Evolutionary conservation across 2,888 invertebrate species (phyloP), one percentile per base, ranked within the genome.

Genomic region (Hesperia comma): DNA sequence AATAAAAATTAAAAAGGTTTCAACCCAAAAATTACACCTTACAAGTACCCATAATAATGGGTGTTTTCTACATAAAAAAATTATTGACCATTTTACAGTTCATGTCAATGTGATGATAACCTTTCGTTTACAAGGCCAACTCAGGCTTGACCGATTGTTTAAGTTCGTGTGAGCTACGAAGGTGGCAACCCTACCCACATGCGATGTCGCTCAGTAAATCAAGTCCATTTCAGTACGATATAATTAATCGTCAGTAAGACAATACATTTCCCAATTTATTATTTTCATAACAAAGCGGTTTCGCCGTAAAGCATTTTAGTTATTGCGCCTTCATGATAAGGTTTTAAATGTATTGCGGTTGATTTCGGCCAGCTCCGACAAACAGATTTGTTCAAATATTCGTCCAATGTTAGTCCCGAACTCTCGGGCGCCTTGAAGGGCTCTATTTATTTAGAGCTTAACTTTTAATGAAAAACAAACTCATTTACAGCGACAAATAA

Each of bases 391-490:
- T 51, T 49, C 49, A 51, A 63, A 63, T 57, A 43, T 33, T 63
- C 40, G 57, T 57, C 43, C 21, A 51, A 51, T 51, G 43, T 55
- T 17, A 19, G 49, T 15, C 40, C 40, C 56, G 43, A 19, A 49
- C 63, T 26, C 40, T 40, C 56, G 43, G n/a, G 56, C 63, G 55
- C 43, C 63, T 55, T 32, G 54, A 54, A 10, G 54, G 51, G 49
- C 63, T 17, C 46, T 57, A 40, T 58, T 64, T 64, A 57, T 63
- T 58, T 64, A 51, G 17, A 17, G 64, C 58, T 64, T 53, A 53
- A 51, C 41, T 64, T 51, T 58, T 64, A 64, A 64, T 64, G 63
- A 64, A 64, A 64, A 64, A 51, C 51, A 64, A 57, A 64, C 62
- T 62, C 26, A 57, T 58, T 64, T 51, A 56, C 43, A 43, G 43